These are phyloP conservation scores for Tyrannus savana DNA, from an alignment of 2,113 vertebrate genomes.

Conservation along the genomic window DNA sequence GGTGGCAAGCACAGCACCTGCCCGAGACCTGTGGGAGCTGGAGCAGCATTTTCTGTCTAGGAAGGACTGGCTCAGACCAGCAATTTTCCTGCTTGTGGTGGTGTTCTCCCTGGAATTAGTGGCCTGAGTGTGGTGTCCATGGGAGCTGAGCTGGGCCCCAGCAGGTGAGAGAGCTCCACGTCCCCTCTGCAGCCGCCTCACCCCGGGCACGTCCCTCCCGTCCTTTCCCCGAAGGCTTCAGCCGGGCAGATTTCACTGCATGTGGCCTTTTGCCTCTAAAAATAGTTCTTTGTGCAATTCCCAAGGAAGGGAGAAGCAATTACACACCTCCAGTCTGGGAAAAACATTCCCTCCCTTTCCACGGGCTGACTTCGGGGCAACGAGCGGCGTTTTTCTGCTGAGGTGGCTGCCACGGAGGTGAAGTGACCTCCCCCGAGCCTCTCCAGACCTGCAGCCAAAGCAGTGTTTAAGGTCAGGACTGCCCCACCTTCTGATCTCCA, in stretches of 20 bases:
- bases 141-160: neutral
- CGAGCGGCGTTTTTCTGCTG: conserved; percentile 18
- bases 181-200: neutral
- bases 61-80: neutral
- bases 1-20: neutral
- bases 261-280: neutral
- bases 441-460: neutral
- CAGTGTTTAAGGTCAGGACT: neutral
- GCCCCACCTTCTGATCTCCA: neutral
- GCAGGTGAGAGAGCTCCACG: neutral
- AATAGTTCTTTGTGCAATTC: conserved; percentile 35
- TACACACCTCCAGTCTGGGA: neutral
- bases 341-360: conserved; percentile 40
- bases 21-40: neutral
- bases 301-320: neutral
- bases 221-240: neutral
- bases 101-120: neutral
- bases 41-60: neutral
- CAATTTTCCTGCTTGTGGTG: neutral
- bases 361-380: neutral
- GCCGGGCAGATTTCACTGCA: neutral
- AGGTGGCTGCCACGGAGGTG: neutral
- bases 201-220: neutral
- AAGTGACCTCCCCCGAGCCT: neutral
- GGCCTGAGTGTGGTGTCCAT: neutral